Base-by-base conservation (phyloP, 2,888 invertebrate species). In the Sarcophaga subvicina region DNA sequence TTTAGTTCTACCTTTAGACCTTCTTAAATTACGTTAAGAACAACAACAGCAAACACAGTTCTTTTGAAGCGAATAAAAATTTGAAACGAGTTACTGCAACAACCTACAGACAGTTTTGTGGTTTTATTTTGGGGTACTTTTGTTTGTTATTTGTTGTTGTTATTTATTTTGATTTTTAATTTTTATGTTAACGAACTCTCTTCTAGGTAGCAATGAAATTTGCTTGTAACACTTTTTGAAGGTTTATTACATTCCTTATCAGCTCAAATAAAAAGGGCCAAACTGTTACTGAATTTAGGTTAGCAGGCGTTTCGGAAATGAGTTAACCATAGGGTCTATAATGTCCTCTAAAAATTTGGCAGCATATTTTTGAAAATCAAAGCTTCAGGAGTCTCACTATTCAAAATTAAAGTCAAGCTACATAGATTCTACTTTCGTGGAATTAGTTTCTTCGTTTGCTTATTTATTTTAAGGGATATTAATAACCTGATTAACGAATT, bases 1-100 rank as follows among this genome's bases (percentile, higher is more conserved):
- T 54, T 54, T 45, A 47, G 70, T 86, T 82, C 22, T 76, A 78
- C 73, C 80, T 82, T 86, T 75, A 59, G 45, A 75, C 69, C 75
- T 76, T 70, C 82, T 83, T 83, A 86, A 79, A 86, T 86, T 86
- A 86, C 82, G 59, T 79, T 59, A 60, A 83, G 85, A 85, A 76
- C 62, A 82, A 71, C 82, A 79, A 66, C 14, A 49, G 14, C 0
- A 54, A 14, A 54, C 54, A 54, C 54, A 54, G 17, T 54, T 54
- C 54, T 14, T 54, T 54, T 54, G 5, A 54, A 49, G 49, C 49
- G 14, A 49, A 54, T 5, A 54, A 54, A 54, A 54, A 54, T 17
- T 47, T 54, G 0, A 60, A 80, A 49, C 22, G n/a, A 62, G 45
- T 78, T 62, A 63, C n/a, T 69, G 80, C 62, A 79, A 76, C 76